Evolutionary conservation across 2,888 invertebrate species (phyloP).

Genomic region (Monoplex corrugatus): DNA sequence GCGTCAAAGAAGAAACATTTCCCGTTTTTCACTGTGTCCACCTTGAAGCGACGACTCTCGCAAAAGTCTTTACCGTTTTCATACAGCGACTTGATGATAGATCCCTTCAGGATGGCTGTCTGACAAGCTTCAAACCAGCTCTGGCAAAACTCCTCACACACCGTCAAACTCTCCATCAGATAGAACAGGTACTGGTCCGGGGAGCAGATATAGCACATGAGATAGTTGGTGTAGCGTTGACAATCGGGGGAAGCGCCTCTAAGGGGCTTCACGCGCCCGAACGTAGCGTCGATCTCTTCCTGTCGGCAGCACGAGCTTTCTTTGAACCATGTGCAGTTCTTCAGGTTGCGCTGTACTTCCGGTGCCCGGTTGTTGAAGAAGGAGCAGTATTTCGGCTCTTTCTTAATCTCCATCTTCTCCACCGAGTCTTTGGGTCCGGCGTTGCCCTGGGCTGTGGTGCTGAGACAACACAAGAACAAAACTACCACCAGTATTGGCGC

Average conservation of each 20-base stretch:
- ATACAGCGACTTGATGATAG: constrained; percentile 77
- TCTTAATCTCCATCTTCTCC: constrained; percentile 41
- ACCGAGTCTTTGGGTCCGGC: not conserved
- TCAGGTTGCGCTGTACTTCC: constrained; percentile 77
- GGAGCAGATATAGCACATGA: constrained; percentile 82
- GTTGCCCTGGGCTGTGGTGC: not conserved
- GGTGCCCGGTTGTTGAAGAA: constrained; percentile 82
- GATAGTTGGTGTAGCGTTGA: constrained; percentile 80
- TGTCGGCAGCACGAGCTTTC: constrained; percentile 81
- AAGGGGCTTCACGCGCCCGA: constrained; percentile 80
- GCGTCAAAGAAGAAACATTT: constrained; percentile 76
- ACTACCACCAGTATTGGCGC: too few relatives aligned
- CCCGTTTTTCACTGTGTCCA: constrained; percentile 67
- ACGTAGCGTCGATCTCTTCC: constrained; percentile 81
- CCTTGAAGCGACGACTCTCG: constrained; percentile 77
- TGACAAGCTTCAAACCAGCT: constrained; percentile 79
- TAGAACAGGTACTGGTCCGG: constrained; percentile 81
- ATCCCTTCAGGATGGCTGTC: constrained; percentile 80
- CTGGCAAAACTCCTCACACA: constrained; percentile 81
- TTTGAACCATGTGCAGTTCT: constrained; percentile 82
- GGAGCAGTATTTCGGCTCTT: constrained; percentile 74
- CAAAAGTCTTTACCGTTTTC: constrained; percentile 79
- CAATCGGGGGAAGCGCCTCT: constrained; percentile 80
- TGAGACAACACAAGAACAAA: not conserved
- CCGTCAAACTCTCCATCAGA: constrained; percentile 77